Evolutionary conservation across 2,888 invertebrate genomes (phyloP).

Genomic region (Acronicta alni): DNA sequence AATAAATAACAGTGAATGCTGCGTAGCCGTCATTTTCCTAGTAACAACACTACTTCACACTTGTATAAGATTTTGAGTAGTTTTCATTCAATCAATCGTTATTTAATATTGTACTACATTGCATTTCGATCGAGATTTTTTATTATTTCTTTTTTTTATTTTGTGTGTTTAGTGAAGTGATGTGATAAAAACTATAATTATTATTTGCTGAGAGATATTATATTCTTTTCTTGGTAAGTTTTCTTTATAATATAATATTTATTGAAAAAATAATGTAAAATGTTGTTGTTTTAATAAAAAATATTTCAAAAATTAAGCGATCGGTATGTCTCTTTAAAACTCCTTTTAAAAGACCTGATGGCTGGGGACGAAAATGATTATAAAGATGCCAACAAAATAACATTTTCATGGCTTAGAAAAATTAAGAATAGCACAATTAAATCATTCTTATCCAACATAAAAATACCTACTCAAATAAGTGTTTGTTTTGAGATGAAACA

Average conservation of each 20-base stretch:
- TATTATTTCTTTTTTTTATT: not conserved
- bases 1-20: constrained; percentile 65
- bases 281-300: no score
- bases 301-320: no score
- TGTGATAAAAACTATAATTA: constrained; percentile 17
- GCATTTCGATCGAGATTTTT: not conserved
- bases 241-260: not conserved
- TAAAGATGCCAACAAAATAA: no score
- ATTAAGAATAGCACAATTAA: no score
- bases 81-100: not conserved
- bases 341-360: no score
- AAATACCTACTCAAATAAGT: no score
- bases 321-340: no score
- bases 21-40: constrained; percentile 59
- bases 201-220: not conserved
- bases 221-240: constrained; percentile 24
- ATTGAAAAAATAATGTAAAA: no score
- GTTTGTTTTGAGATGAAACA: no score
- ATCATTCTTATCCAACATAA: no score
- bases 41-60: constrained; percentile 34
- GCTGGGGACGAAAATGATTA: no score
- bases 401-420: no score
- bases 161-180: constrained; percentile 14
- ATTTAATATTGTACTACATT: not conserved
- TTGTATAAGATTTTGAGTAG: constrained; percentile 22